Base-by-base conservation (phyloP, 1,140 invertebrate genomes). In the Microplitis mediator region DNA sequence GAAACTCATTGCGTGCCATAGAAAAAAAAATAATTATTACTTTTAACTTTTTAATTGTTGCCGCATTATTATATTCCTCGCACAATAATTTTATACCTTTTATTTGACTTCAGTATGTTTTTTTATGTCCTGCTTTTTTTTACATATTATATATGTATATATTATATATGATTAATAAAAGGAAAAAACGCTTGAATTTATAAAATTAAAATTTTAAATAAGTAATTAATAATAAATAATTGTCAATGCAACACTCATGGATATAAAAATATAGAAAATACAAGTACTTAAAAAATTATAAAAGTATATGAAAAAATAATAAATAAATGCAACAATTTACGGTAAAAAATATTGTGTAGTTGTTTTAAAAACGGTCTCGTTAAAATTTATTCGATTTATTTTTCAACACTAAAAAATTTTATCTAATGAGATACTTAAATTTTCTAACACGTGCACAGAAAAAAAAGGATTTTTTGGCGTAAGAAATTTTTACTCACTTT, bases 1-100 rank as follows among this genome's bases (percentile, higher is more conserved):
- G 45, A 39, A 34, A 50, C 58, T 71, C 69, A 63, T 45, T 71
- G 69, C 69, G 69, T 71, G 69, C 69, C 69, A 71, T 64, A 71
- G n/a, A 34, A 63, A 63, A 39, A 39, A 36, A 2, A 4, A 39
- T n/a, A 6, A 36, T 45, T 45, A 34, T 8, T 13, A 32, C 3
- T 35, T 34, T 61, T 8, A 31, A 34, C 35, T 13, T 9, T 16
- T 56, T 5, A n/a, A 31, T 35, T 35, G 9, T 63, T 35, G 61
- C 61, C 61, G 61, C 61, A 63, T 35, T 61, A 13, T 8, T 32
- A 52, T 51, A 56, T 56, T 32, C 34, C 54, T 68, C 51, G 52
- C 65, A 68, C 65, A 36, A 58, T 52, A 23, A 32, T 68, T 11
- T 58, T 35, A 36, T 68, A 68, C 50, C 50, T 56, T 35, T 68